phyloP scores from a whole-genome alignment of 2,113 vertebrate species.

The Bettongia penicillata region DNA sequence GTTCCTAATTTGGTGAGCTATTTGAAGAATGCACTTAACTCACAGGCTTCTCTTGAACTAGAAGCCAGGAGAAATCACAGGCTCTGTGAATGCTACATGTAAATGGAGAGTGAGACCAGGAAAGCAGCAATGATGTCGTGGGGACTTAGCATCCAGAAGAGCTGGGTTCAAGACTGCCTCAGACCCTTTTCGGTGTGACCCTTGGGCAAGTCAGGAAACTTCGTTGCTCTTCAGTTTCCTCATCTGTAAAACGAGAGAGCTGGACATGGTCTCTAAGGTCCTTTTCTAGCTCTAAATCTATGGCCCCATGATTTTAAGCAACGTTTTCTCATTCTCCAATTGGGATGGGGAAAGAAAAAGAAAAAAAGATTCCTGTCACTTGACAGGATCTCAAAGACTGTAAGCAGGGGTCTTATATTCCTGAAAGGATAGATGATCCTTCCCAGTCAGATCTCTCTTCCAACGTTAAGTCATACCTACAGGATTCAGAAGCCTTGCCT shows the following conservation, averaged over 20 bases:
- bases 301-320: not conserved
- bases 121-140: not conserved
- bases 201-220: not conserved
- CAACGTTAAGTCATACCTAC: not conserved
- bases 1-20: not conserved
- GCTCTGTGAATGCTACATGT: not conserved
- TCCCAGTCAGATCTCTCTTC: not conserved
- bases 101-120: not conserved
- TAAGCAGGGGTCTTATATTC: not conserved
- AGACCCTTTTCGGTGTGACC: not conserved
- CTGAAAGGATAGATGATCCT: not conserved
- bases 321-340: not conserved
- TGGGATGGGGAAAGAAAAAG: not conserved
- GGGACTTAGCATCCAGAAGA: not conserved
- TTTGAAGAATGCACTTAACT: not conserved
- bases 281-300: not conserved
- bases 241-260: not conserved
- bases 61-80: not conserved
- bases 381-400: not conserved
- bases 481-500: not conserved
- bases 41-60: not conserved
- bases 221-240: not conserved
- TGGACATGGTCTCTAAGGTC: not conserved
- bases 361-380: not conserved
- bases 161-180: not conserved